Evolutionary conservation across 2,113 vertebrate species (phyloP).

Genomic region (Crotalus tigris): DNA sequence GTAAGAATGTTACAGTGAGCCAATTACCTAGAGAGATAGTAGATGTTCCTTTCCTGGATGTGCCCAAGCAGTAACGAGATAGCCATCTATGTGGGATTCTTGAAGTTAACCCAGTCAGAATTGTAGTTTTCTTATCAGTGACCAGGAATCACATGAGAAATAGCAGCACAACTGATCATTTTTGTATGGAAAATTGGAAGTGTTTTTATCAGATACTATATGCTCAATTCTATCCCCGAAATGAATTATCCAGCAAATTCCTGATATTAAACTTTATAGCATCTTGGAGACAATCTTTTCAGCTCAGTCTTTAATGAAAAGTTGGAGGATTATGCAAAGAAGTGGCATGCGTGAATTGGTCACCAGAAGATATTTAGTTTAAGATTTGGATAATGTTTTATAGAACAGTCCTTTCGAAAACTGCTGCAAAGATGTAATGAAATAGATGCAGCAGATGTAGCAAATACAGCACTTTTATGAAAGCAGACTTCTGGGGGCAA

Average conservation of each 20-base stretch:
- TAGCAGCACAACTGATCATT: not conserved
- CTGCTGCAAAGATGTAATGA: conserved; percentile 52
- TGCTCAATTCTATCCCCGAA: not conserved
- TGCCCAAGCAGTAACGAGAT: too few species aligned
- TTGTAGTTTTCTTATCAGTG: not conserved
- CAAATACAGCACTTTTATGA: conserved; percentile 50
- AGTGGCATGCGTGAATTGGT: conserved; percentile 1
- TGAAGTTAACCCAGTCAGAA: too few species aligned
- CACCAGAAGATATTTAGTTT: conserved; percentile 18
- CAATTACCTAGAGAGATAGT: too few species aligned
- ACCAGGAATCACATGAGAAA: not conserved
- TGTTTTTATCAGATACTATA: too few species aligned
- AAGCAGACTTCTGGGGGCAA: conserved; percentile 59
- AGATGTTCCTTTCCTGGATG: too few species aligned
- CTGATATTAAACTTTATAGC: not conserved
- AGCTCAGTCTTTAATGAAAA: not conserved
- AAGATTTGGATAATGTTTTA: conserved; percentile 23
- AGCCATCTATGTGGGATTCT: too few species aligned
- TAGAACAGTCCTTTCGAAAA: conserved; percentile 31
- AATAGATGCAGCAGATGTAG: conserved; percentile 62
- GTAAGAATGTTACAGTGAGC: too few species aligned
- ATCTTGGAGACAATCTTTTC: not conserved
- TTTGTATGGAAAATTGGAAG: too few species aligned
- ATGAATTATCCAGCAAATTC: not conserved
- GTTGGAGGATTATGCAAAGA: not conserved